Evolutionary conservation across 2,888 invertebrate genomes (phyloP).

Genomic region (Panopea generosa): DNA sequence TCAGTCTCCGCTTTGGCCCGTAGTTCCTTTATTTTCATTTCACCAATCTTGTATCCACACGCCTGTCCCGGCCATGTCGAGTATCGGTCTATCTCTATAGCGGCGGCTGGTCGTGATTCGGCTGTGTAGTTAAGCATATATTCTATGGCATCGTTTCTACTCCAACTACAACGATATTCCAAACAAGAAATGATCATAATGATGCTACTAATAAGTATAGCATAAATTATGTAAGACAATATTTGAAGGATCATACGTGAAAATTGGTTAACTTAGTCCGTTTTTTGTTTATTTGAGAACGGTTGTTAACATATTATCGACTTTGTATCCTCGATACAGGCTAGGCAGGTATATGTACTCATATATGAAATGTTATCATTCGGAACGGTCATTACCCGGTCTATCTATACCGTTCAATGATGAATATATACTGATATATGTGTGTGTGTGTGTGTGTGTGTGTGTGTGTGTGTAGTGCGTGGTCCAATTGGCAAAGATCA

Average conservation of each 20-base stretch:
- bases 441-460: constrained; percentile 29
- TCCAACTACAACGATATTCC: constrained; percentile 73
- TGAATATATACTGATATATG: constrained; percentile 28
- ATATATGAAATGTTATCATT: no score
- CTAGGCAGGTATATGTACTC: no score
- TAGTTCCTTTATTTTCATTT: constrained; percentile 78
- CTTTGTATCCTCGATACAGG: no score
- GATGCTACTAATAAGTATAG: not conserved
- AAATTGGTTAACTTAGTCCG: no score
- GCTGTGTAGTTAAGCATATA: constrained; percentile 77
- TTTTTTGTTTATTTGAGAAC: no score
- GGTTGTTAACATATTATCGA: no score
- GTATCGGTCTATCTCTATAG: constrained; percentile 82
- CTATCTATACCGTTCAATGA: no score
- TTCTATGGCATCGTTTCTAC: constrained; percentile 73
- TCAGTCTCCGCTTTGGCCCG: constrained; percentile 74
- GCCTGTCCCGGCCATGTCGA: constrained; percentile 84
- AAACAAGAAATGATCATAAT: not conserved
- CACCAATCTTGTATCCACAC: constrained; percentile 80
- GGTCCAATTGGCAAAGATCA: no score
- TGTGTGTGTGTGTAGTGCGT: no score
- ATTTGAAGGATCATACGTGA: no score
- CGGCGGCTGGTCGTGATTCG: constrained; percentile 47
- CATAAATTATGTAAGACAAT: no score
- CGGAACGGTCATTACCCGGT: no score